Evolutionary conservation across 2,113 vertebrate genomes (phyloP).

Genomic region (Tauraco erythrolophus): DNA sequence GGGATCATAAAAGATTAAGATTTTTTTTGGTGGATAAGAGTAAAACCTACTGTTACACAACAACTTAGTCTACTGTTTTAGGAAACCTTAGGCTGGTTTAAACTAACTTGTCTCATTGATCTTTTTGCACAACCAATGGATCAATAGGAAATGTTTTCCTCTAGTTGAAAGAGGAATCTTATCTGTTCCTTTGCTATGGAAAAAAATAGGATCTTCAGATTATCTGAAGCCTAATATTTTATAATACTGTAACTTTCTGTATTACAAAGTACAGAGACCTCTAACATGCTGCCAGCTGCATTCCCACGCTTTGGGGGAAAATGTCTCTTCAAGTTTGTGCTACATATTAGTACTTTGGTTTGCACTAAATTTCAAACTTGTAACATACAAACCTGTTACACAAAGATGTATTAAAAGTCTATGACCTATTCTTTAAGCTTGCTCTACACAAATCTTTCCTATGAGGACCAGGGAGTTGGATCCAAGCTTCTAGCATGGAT

Average conservation of each 20-base stretch:
- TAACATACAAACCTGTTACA: not conserved
- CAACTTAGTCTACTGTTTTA: not conserved
- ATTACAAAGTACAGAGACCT: not conserved
- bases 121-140: not conserved
- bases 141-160: not conserved
- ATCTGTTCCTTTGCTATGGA: not conserved
- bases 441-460: not conserved
- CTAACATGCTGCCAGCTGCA: not conserved
- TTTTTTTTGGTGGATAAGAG: not conserved
- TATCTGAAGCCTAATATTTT: not conserved
- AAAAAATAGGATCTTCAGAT: not conserved
- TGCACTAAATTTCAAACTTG: not conserved
- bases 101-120: not conserved
- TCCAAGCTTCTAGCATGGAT: not conserved
- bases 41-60: not conserved
- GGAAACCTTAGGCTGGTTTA: not conserved
- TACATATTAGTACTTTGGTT: not conserved
- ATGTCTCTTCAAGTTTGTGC: not conserved
- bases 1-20: not conserved
- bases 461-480: not conserved
- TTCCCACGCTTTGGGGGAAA: not conserved
- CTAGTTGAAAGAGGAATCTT: not conserved
- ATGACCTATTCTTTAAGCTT: not conserved
- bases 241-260: fast-evolving
- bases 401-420: not conserved